Percentiles rank a stretch among this genome's conserved stretches.
Evolutionary conservation across 2,797 vertebrate species (phyloP).

Genomic region (Anomalospiza imberbis): DNA sequence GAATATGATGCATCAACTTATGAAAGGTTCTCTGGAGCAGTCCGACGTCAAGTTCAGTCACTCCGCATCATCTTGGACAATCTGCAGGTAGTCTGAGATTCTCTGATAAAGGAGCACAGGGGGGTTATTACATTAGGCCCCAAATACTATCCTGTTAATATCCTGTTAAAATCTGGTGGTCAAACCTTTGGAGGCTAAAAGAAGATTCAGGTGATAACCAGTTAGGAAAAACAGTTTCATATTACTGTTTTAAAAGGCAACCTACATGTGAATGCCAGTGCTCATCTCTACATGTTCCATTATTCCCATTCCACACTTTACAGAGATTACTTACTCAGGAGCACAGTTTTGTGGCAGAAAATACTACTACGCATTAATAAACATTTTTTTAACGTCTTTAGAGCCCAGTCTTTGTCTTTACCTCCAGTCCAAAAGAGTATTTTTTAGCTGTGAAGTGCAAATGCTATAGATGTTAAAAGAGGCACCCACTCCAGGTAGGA

Average conservation of each 20-base stretch:
- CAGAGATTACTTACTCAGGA: not conserved
- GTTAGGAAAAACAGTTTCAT: not conserved
- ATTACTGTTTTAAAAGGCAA: not conserved
- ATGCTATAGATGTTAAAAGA: not conserved
- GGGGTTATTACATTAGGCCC: not conserved
- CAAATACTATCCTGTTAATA: not conserved
- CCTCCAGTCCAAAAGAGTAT: not conserved
- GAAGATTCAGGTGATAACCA: not conserved
- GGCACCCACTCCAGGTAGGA: too few species aligned
- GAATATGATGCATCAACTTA: slow-evolving; percentile 90
- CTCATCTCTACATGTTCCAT: not conserved
- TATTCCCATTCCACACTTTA: not conserved
- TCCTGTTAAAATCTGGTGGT: not conserved
- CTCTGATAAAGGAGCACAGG: not conserved
- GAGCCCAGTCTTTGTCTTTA: not conserved
- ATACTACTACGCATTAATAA: not conserved
- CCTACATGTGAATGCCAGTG: not conserved
- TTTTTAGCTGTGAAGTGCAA: not conserved
- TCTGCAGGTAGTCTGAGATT: slow-evolving; percentile 83
- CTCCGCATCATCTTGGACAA: slow-evolving; percentile 92
- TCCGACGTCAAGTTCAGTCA: slow-evolving; percentile 90
- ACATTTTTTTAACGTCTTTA: not conserved
- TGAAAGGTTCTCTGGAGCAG: slow-evolving; percentile 87
- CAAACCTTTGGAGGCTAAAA: not conserved
- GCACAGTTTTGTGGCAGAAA: not conserved